Base-by-base conservation (phyloP, 2,888 invertebrate species). In the Calameuta pallipes region DNA sequence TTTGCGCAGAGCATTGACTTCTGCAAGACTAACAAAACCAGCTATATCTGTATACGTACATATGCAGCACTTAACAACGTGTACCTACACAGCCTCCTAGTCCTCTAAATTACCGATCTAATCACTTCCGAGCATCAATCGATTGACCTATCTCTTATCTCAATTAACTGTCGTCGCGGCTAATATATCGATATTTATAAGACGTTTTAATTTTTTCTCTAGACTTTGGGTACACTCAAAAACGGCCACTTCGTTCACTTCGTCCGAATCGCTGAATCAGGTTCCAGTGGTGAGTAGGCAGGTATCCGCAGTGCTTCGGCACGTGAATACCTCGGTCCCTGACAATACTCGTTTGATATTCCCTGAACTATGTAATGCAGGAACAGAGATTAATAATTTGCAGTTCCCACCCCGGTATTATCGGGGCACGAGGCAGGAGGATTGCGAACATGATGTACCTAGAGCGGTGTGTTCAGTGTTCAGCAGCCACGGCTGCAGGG, bases 371-470 rank as follows among this genome's bases (percentile, higher is more conserved):
- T 85, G 87, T 85, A 87, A 89, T 86, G 83, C 84, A 77, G 82
- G 84, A 86, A 84, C 85, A 83, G 85, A 87, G 89, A 89, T 88
- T 88, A 89, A 90, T 90, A 90, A 90, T 90, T 90, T 89, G 87
- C 89, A 87, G 88, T 89, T 90, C 85, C 88, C 88, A 87, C 87
- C 87, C 89, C 83, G 83, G 84, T 80, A 90, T 89, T 88, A 90
- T 85, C 86, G 86, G 84, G 87, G 87, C 89, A 87, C 87, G 87
- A 88, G 87, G 85, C 87, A 84, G 82, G 84, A 84, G 85, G 83
- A 87, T 87, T 82, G 86, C 83, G 85, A 86, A 82, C 86, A 84
- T 84, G 85, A 84, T 82, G 84, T 83, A 82, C 78, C 82, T 74
- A 82, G 81, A 77, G 82, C 83, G 84, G 84, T 85, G 86, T 83